Evolutionary conservation across 2,797 vertebrate species (phyloP).

Genomic region (Gymnothorax reevesii): DNA sequence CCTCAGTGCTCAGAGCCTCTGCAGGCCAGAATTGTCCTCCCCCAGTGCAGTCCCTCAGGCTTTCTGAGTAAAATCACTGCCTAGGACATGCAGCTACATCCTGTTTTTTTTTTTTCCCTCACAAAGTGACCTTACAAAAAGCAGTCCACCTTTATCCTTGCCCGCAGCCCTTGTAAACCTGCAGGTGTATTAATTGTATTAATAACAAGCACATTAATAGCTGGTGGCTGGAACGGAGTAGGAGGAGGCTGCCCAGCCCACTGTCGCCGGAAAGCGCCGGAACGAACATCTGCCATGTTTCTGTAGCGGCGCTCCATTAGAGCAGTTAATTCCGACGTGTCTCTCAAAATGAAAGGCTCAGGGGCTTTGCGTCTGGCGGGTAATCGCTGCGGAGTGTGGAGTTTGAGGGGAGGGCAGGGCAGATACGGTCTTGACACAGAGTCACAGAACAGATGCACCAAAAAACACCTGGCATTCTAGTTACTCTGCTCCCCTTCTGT

Average conservation of each 20-base stretch:
- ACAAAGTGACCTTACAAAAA: background rate
- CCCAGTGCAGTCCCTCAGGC: background rate
- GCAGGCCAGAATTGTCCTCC: background rate
- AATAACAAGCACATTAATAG: background rate
- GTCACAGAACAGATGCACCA: slow-evolving; percentile 47
- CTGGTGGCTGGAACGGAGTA: background rate
- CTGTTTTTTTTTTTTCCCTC: background rate
- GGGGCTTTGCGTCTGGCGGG: slow-evolving; percentile 17
- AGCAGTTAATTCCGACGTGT: slow-evolving; percentile 49
- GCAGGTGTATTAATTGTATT: background rate
- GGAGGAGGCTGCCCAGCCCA: background rate
- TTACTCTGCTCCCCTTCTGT: background rate
- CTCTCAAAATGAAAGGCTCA: slow-evolving; percentile 45
- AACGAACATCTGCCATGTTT: slow-evolving; percentile 4
- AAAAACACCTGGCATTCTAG: background rate
- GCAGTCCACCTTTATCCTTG: background rate
- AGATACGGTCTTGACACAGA: slow-evolving; percentile 38
- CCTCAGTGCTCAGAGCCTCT: background rate
- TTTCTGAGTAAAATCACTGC: background rate
- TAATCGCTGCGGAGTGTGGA: slow-evolving; percentile 22
- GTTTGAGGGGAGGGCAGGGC: background rate
- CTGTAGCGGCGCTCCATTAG: slow-evolving; percentile 56
- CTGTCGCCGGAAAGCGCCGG: slow-evolving; percentile 6
- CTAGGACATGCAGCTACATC: background rate
- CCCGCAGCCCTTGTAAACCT: slow-evolving; percentile 6